Evolutionary conservation across 2,888 invertebrate species (phyloP), one percentile per base, ranked within the genome.

Genomic region (Graphium colonna): DNA sequence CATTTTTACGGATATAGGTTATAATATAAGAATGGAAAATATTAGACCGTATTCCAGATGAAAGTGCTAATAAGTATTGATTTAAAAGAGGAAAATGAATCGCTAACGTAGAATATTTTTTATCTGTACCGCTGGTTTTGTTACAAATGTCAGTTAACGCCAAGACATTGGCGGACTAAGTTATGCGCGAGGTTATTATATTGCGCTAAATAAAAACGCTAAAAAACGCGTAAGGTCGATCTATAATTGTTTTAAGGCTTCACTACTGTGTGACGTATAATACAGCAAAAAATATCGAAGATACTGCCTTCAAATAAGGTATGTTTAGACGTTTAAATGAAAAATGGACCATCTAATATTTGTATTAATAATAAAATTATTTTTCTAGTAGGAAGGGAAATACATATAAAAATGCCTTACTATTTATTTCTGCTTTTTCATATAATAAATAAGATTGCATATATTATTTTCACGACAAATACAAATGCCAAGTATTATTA

Each of bases 131-230:
- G n/a, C 38, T 36, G 28, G n/a, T 39, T 41, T 16, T 16, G 7
- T 26, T 17, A 26, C 12, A 51, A 62, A 64, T 68, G 73, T 68
- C 83, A 86, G 86, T 86, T 52, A 65, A 73, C 79, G 81, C 76
- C 72, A 63, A 71, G 58, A 71, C 51, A 56, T 73, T 71, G 83
- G 77, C 79, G 77, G 64, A 74, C 56, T 46, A 59, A 67, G 82
- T 73, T 50, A 61, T 57, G 56, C 60, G 43, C 12, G 18, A 17
- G 13, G 48, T 17, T 50, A 44, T 39, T 46, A 36, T 58, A 57
- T 62, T 63, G 69, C 12, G 65, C 61, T 65, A 73, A 68, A 72
- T 7, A 50, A 66, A 62, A 68, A 65, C 65, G 68, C 68, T 60
- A 71, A 57, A 55, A 48, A 43, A 57, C 59, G 60, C 63, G 62